Base-by-base conservation (phyloP, 2,113 vertebrate species). In the Hylia prasina region DNA sequence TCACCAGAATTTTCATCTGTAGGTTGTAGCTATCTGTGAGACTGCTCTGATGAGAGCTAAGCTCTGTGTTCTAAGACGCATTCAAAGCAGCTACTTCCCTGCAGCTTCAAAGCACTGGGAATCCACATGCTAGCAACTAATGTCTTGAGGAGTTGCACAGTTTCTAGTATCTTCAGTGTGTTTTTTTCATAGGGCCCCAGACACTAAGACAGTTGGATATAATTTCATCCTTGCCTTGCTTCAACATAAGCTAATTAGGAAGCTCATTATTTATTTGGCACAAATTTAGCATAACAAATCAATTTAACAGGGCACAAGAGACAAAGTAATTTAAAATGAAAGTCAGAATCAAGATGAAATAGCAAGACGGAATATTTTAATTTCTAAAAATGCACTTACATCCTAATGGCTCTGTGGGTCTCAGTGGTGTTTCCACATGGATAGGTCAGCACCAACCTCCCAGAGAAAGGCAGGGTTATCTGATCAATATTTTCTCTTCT, bases 241-340 rank as follows among this genome's bases (percentile, higher is more conserved):
- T 97, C 94, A 95, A 61, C 94, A 90, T 97, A 88, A 96, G 90
- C 90, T 97, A 97, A 97, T 98, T 97, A 97, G 87, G 82, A 97
- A 98, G 92, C 75, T 97, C 94, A 95, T 97, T 98, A 98, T 97
- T 98, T 98, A 97, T 98, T 97, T 98, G 97, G 90, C 94, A 96
- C 95, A 97, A 97, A 97, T 97, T 97, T 97, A 96, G 93, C 96
- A 91, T 88, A 96, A 96, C 90, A 97, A 97, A 97, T 97, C 97
- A 97, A 97, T 98, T 97, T 97, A 94, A 97, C 89, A 96, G 68
- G 89, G 53, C 94, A 96, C 92, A 82, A 87, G 92, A 96, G 96
- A 97, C 89, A 81, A 89, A 92, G 84, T 91, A 80, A 95, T 97
- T 96, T 86, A 73, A 97, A 95, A 96, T 20, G n/a, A 93, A 98